Evolutionary conservation across 53 echinoderm and acorn worm genomes (phyloP), one percentile per base, ranked within the genome.

Genomic region (Glandiceps talaboti): DNA sequence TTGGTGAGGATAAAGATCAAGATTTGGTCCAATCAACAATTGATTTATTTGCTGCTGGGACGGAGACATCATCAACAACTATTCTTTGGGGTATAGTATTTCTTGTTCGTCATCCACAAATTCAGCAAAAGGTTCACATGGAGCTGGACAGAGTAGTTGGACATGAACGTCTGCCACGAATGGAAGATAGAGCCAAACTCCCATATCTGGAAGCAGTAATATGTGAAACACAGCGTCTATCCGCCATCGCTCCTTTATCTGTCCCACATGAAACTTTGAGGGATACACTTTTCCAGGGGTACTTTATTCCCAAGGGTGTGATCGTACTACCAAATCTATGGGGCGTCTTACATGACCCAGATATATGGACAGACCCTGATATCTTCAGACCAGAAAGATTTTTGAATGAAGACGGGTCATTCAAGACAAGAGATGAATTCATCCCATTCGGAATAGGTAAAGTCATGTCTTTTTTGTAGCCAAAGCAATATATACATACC

Each of bases 301-400:
- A 86, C 81, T 77, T 78, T 76, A 90, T 94, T 30, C 92, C 92
- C 0, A 85, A 89, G 27, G 92, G 89, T 75, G 90, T 90, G 6
- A 89, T 92, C 30, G 85, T 94, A 31, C 92, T 94, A 31, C 90
- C 92, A 29, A 94, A 94, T 79, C 86, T 94, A 0, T 83, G 91
- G 32, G 91, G 91, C 14, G 88, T 91, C 30, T 80, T 85, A 31
- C 82, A 85, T 76, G 89, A 91, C 31, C 76, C 83, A 25, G 77
- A 77, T 1, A 77, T 73, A 14, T 91, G 91, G 91, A 82, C 86
- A 33, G 73, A 76, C n/a, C 94, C 94, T 25, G 81, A 85, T 27
- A 82, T 31, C 76, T 91, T 95, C 80, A 82, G 88, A 31, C 95
- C 92, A 14, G 82, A 84, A 1, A 83, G 95, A 26, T 95, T 95